phyloP scores from a whole-genome alignment of 2,113 vertebrate species.

The Brachionichthys hirsutus region DNA sequence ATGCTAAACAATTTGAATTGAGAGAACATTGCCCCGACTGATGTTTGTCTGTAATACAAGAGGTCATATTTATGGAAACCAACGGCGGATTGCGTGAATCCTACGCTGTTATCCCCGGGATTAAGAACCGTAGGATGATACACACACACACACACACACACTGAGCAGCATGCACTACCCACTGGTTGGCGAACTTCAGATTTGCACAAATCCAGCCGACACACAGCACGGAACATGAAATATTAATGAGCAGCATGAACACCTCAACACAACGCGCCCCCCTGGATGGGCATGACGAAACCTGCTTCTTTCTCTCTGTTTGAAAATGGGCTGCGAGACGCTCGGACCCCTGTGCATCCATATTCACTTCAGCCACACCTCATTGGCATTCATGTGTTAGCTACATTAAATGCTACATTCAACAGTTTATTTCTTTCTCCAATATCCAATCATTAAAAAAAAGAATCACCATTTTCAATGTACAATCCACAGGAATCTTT shows the following conservation, averaged over 20 bases:
- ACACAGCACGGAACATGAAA: background rate
- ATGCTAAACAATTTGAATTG: too few species aligned
- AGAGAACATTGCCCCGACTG: too few species aligned
- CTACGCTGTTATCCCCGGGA: constrained; percentile 21
- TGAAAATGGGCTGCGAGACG: constrained; percentile 20
- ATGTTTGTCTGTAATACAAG: constrained; percentile 1
- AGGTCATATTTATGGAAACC: constrained; percentile 33
- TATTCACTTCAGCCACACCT: background rate
- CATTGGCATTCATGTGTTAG: constrained; percentile 11
- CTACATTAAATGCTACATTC: background rate
- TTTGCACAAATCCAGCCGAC: constrained; percentile 16
- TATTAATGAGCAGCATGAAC: constrained; percentile 6
- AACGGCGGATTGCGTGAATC: background rate
- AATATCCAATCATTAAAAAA: constrained; percentile 3
- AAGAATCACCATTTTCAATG: background rate
- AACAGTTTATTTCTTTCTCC: background rate
- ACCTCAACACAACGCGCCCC: constrained; percentile 9
- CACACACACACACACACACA: constrained; percentile 3
- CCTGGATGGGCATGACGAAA: constrained; percentile 24
- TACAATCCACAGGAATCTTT: constrained; percentile 5
- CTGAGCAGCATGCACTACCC: background rate
- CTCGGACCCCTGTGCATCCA: constrained; percentile 22
- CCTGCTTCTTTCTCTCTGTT: constrained; percentile 27
- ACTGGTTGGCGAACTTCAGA: background rate
- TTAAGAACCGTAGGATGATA: constrained; percentile 18